Percentiles rank a stretch among this genome's conserved stretches.
These are phyloP conservation scores for Drosophila affinis DNA, from an alignment of 2,888 invertebrate species.

Conservation along the genomic window DNA sequence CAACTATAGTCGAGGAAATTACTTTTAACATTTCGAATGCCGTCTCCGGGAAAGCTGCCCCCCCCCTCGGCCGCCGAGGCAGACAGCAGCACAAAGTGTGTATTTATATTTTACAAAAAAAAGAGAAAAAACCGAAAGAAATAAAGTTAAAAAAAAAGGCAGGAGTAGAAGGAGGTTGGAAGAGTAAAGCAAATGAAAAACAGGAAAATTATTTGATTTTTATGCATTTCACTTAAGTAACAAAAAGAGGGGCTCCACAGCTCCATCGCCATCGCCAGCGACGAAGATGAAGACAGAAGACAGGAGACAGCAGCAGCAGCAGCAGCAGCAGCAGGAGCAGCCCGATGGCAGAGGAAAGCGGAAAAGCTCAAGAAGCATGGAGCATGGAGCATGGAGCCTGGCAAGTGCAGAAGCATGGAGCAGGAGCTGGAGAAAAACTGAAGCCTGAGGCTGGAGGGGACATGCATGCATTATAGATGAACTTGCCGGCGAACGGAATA, in stretches of 20 bases:
- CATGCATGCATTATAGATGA: conserved; percentile 72
- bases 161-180: background rate
- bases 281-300: conserved; percentile 11
- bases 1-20: conserved; percentile 77
- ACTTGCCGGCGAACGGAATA: conserved; percentile 65
- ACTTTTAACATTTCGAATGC: conserved; percentile 76
- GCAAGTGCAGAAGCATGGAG: conserved; percentile 1
- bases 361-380: conserved; percentile 2
- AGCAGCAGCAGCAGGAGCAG: too few relatives aligned
- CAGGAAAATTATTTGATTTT: conserved; percentile 80
- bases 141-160: conserved; percentile 1
- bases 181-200: conserved; percentile 63
- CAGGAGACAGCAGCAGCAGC: background rate
- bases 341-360: background rate
- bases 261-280: conserved; percentile 4
- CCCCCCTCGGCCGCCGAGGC: background rate
- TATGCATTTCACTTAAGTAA: conserved; percentile 76
- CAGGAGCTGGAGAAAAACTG: background rate
- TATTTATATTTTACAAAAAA: conserved; percentile 56
- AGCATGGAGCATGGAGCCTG: conserved; percentile 9
- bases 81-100: conserved; percentile 58
- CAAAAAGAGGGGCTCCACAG: conserved; percentile 53
- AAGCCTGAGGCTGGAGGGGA: conserved; percentile 8
- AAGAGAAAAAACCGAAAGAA: conserved; percentile 6
- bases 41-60: conserved; percentile 36